These are phyloP conservation scores for Clupea harengus DNA, from an alignment of 2,113 vertebrate species.

Conservation along the genomic window DNA sequence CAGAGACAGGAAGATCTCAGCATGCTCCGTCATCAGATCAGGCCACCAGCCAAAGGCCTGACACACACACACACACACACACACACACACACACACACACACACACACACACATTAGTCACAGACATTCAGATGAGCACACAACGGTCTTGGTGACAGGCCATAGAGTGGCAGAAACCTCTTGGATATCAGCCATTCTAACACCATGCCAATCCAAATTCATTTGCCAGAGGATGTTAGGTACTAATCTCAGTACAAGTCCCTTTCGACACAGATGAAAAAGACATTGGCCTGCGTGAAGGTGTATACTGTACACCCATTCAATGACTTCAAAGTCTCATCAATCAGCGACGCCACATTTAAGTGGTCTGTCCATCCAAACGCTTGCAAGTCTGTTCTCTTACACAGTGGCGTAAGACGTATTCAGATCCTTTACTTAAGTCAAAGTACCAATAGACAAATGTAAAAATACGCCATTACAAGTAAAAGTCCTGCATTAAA, in stretches of 20 bases:
- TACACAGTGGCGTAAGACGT: no score
- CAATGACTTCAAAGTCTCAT: background rate
- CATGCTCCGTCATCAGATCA: constrained; percentile 86
- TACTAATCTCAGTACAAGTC: background rate
- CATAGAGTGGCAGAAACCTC: background rate
- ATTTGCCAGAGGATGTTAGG: background rate
- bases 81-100: no score
- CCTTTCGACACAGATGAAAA: background rate
- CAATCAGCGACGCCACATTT: background rate
- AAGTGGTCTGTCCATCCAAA: background rate
- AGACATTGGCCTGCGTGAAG: background rate
- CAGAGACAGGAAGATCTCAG: constrained; percentile 91
- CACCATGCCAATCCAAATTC: no score
- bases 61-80: background rate
- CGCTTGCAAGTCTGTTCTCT: background rate
- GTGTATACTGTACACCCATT: background rate
- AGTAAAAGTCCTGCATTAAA: no score
- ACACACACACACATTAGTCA: no score
- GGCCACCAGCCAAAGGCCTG: constrained; percentile 97
- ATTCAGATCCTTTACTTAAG: no score
- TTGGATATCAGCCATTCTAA: background rate
- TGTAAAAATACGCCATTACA: no score
- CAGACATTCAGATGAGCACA: background rate
- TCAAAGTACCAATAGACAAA: no score
- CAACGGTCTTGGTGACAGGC: background rate